A percentile compares a stretch with the other conserved stretches of the same genome.
Conservation (phyloP, 92 coral and sea anemone species). For the Montipora capitata region DNA sequence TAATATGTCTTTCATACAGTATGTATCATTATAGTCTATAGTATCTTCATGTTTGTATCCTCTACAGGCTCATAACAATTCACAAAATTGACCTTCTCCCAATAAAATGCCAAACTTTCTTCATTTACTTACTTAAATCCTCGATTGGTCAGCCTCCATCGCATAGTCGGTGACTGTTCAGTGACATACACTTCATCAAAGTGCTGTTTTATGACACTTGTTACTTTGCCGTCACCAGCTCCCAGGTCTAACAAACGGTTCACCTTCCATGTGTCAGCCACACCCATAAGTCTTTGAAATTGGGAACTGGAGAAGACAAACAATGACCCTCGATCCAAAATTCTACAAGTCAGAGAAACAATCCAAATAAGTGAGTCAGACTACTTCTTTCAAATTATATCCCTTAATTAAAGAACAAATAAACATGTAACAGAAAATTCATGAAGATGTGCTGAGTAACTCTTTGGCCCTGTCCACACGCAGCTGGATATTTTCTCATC, state of each 20-base stretch:
- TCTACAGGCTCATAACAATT: not conserved
- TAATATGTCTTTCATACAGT: no score
- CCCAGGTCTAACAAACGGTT: constrained; percentile 88
- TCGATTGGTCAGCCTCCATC: constrained; percentile 89
- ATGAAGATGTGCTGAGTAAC: no score
- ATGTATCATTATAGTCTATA: no score
- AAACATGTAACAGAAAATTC: no score
- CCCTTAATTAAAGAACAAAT: no score
- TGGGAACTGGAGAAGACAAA: constrained; percentile 93
- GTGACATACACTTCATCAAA: constrained; percentile 93
- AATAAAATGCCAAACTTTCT: not conserved
- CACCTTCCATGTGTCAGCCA: constrained; percentile 69
- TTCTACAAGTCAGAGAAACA: constrained; percentile 54
- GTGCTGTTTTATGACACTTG: constrained; percentile 86
- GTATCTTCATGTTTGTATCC: no score
- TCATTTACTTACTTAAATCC: constrained; percentile 80
- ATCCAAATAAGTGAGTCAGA: not conserved
- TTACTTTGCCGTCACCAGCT: constrained; percentile 98
- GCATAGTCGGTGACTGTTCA: constrained; percentile 97
- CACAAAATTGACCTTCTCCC: no score
- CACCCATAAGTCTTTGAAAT: constrained; percentile 74
- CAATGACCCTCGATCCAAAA: constrained; percentile 96
- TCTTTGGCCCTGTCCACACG: no score
- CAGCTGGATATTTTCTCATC: no score
- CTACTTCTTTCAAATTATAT: no score